Evolutionary conservation across 2,888 invertebrate species (phyloP).

Genomic region (Pterobdella sp.): DNA sequence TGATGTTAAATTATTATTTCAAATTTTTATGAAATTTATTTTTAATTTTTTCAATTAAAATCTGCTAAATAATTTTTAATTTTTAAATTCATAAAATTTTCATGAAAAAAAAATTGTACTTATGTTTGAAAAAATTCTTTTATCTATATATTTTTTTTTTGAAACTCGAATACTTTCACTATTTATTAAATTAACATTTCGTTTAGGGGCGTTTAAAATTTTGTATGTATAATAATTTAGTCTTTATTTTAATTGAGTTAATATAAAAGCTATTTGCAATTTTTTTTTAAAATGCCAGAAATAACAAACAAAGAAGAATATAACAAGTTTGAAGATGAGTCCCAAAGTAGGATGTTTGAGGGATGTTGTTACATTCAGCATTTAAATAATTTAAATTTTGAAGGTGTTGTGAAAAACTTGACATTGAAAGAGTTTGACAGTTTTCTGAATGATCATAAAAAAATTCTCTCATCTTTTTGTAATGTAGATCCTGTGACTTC

Average conservation of each 20-base stretch:
- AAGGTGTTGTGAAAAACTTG: neutral
- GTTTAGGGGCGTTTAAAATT: neutral
- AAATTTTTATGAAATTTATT: neutral
- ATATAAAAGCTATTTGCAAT: neutral
- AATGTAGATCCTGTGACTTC: too few relatives aligned
- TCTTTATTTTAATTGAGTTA: neutral
- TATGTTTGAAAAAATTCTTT: neutral
- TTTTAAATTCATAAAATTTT: neutral
- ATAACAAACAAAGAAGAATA: neutral
- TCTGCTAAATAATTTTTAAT: neutral
- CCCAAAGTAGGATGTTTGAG: neutral
- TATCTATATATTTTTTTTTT: neutral
- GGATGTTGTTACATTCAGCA: neutral
- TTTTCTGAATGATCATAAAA: too few relatives aligned
- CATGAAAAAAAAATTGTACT: too few relatives aligned
- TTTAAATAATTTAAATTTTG: neutral
- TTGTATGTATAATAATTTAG: neutral
- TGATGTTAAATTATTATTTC: neutral
- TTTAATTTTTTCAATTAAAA: too few relatives aligned
- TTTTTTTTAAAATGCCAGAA: neutral
- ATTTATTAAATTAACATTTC: neutral
- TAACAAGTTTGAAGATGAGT: slow-evolving; percentile 6
- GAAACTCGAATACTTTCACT: too few relatives aligned
- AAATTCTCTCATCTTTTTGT: too few relatives aligned
- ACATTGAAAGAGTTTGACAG: slow-evolving; percentile 6